Evolutionary conservation across 2,888 invertebrate genomes (phyloP), one percentile per base, ranked within the genome.

Genomic region (Patella ulyssiponensis): DNA sequence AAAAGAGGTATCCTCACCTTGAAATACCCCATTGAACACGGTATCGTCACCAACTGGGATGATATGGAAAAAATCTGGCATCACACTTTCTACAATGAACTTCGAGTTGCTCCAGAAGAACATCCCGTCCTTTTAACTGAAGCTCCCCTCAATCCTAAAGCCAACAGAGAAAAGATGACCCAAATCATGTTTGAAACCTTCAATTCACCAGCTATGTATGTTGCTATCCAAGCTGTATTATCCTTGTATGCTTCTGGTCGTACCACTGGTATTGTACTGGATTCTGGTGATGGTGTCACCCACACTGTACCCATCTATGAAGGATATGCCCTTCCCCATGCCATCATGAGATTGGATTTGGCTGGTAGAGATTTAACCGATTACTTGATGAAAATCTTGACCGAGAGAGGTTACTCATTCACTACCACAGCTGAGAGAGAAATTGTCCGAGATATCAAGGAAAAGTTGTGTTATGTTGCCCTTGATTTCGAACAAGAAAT

Each of bases 201-300:
- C 94, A 96, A 96, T 93, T 96, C 96, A 75, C 97, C 97, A 84
- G 97, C 97, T 91, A 96, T 97, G 96, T 97, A 97, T 93, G 96
- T 97, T 84, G 97, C 97, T 91, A 96, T 96, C 85, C 98, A 98
- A 93, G 97, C 98, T 80, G 98, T 97, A 79, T 97, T 98, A 92
- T 98, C 97, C 71, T 94, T 97, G 92, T 97, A 97, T 93, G 97
- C 97, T 84, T 97, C 97, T 91, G 97, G 97, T 94, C 96, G 97
- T 94, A 97, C 97, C 93, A 97, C 97, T 92, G 97, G 97, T 94
- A 97, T 97, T 92, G 97, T 98, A 83, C 93, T 97, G 90, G 97
- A 98, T 93, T 97, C 97, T 87, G 97, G 97, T 85, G 97, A 97
- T 93, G 97, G 97, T 93, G 97, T 97, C 85, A 97, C 97, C 76